Percentiles rank a stretch among this genome's conserved stretches.
Evolutionary conservation across 2,797 vertebrate genomes (phyloP).

Genomic region (Halcyon chelicuti): DNA sequence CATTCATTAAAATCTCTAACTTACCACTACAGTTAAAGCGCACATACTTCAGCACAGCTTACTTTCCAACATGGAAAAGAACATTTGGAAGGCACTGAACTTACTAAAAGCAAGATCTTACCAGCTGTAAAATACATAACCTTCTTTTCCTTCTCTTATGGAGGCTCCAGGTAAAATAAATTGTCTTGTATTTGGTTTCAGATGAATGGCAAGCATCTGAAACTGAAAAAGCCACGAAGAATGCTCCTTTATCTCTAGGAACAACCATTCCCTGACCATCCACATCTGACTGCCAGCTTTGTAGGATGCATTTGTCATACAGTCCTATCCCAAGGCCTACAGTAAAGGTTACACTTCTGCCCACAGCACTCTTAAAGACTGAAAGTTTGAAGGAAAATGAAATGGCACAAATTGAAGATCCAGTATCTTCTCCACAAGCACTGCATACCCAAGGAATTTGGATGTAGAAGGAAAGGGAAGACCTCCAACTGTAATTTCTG

Average conservation of each 20-base stretch:
- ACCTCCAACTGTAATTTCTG: neutral
- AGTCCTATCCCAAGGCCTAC: neutral
- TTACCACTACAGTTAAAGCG: neutral
- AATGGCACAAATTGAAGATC: neutral
- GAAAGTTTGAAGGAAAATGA: neutral
- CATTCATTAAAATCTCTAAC: neutral
- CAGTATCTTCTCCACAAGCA: fast-evolving
- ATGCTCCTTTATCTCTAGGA: neutral
- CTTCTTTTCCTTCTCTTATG: neutral
- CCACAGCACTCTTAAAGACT: neutral
- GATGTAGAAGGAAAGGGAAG: neutral
- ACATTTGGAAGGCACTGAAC: neutral
- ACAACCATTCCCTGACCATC: neutral
- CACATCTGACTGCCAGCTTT: neutral
- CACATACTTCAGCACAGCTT: neutral
- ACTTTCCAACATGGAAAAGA: neutral
- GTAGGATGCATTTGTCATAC: neutral
- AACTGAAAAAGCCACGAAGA: neutral
- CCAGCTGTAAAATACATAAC: neutral
- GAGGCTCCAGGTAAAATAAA: neutral
- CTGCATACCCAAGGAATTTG: neutral
- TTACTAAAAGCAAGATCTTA: neutral
- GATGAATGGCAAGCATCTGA: neutral
- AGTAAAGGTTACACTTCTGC: neutral
- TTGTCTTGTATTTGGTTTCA: neutral